These are phyloP conservation scores for Psittacula echo DNA, from an alignment of 2,797 vertebrate genomes.

Conservation along the genomic window DNA sequence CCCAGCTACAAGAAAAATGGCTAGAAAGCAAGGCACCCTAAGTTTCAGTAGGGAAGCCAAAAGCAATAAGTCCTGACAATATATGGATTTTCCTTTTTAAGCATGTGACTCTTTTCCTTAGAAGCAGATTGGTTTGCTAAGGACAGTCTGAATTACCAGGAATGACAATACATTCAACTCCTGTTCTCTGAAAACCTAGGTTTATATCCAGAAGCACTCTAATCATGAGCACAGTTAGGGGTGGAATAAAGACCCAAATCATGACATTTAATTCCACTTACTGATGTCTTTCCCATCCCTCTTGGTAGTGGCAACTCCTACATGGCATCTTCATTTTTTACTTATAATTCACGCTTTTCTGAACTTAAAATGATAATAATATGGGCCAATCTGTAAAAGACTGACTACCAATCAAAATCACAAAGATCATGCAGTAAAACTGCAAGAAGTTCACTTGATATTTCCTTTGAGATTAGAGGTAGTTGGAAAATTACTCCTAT, in stretches of 20 bases:
- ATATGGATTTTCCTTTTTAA: neutral
- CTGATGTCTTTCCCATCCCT: neutral
- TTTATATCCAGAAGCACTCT: neutral
- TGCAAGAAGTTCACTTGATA: neutral
- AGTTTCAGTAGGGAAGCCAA: neutral
- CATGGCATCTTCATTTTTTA: neutral
- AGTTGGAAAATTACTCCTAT: neutral
- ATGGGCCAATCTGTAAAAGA: neutral
- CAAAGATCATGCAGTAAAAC: neutral
- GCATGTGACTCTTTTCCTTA: neutral
- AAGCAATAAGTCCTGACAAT: neutral
- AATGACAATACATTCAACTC: neutral
- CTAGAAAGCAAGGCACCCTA: neutral
- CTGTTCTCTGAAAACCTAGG: neutral
- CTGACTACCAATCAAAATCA: neutral
- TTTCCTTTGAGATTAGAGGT: neutral
- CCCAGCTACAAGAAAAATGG: neutral
- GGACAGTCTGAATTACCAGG: neutral
- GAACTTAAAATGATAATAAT: neutral
- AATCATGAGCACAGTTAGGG: neutral
- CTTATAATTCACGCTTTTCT: neutral
- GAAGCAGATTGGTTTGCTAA: neutral
- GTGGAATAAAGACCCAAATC: neutral
- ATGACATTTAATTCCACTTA: neutral
- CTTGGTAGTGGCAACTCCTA: neutral